Base-by-base conservation (phyloP, 2,797 vertebrate genomes). In the Pitangus sulphuratus region DNA sequence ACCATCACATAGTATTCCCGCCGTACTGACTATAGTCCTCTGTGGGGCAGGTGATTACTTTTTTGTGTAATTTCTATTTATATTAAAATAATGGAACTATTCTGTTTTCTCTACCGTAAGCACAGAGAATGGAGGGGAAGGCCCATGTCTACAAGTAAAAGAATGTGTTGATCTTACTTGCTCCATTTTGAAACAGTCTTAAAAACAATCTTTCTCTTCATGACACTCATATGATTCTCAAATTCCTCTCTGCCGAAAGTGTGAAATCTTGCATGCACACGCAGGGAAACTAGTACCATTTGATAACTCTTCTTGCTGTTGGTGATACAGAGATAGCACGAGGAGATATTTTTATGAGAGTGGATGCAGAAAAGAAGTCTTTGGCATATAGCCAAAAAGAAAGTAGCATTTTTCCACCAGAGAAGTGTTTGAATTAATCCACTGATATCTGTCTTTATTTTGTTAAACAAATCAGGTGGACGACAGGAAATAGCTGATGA, bases 21-120 rank as follows among this genome's bases (percentile, higher is more conserved):
- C 53, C 26, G 1, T 39, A 10, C 11, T 42, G 28, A 12, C 20
- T 1, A 0, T 6, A 3, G 20, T 50, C 44, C 8, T 60, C 40
- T 31, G 16, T 19, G 30, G 16, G 31, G 10, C 26, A 53, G 1
- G 1, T 26, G 11, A 39, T 84, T 84, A 82, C 5, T 48, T 66
- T 51, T 47, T 39, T n/a, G 8, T 58, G 35, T 47, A 17, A 70
- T 72, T 93, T 53, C 31, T 79, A 28, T 30, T 75, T 74, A 6
- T 81, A 57, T 91, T 79, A 17, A 90, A 78, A 87, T 28, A 84
- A 71, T 10, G 14, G 45, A 71, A 60, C 12, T 7, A 9, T 54
- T 84, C 26, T 35, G 8, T 35, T 95, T 77, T 83, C 37, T 45
- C 16, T 82, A 9, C 9, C 20, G 8, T 28, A 12, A 83, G 4